Base-by-base conservation (phyloP, 2,888 invertebrate genomes). In the Crematogaster levior region DNA sequence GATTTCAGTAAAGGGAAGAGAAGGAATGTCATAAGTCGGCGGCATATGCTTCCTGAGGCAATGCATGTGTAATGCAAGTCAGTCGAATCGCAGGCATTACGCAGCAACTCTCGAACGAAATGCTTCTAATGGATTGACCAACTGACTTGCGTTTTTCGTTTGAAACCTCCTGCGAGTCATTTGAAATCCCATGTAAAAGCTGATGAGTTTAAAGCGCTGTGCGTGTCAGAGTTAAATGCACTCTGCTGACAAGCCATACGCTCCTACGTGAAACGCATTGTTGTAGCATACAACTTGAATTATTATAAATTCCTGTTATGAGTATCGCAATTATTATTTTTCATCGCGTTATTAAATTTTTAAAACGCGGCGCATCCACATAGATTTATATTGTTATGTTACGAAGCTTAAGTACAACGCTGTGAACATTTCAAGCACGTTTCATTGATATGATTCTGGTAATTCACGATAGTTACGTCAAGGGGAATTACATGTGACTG, bases 121-220 rank as follows among this genome's bases (percentile, higher is more conserved):
- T 84, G 90, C 82, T 88, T 89, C 85, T 89, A 89, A 89, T 89
- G 90, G 89, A 89, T 89, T 89, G 90, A 82, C 83, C 81, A 83
- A 85, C 84, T 89, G 89, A 89, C 90, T 89, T 88, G 89, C 89
- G 74, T 81, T 86, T 89, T 89, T 74, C 77, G 81, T 83, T 82
- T 81, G 84, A 84, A 72, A 70, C 61, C 48, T 63, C 65, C 37
- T 53, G 80, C 75, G 84, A 83, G 70, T 73, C 82, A 63, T 60
- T 63, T 68, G 82, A 63, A 79, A 73, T 83, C 82, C 85, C 75
- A 85, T 84, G 82, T 81, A 85, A 85, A 87, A 79, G 77, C 89
- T 82, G 89, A 88, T 81, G 82, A 81, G 75, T 77, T 84, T 89
- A 87, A 85, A 84, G 84, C 72, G 63, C 86, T 48, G 75, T 81